phyloP scores from a whole-genome alignment of 2,113 vertebrate genomes.

The Cichladusa arquata region DNA sequence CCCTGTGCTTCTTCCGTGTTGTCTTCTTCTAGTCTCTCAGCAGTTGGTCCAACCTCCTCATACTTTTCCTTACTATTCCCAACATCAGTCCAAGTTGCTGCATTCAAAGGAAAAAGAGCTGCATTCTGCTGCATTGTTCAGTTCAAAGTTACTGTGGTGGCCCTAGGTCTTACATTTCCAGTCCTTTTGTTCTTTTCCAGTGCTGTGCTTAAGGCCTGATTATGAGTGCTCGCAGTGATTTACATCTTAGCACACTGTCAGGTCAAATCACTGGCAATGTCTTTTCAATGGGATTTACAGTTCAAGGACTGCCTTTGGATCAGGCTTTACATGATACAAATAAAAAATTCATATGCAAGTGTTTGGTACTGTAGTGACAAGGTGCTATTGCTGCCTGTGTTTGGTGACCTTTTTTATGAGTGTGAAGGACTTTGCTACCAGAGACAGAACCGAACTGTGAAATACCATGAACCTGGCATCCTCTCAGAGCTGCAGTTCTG shows the following conservation, averaged over 20 bases:
- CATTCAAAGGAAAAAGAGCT: neutral
- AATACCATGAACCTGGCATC: neutral
- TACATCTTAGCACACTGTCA: constrained; percentile 33
- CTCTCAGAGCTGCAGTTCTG: neutral
- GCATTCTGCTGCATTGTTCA: neutral
- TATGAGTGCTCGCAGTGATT: neutral
- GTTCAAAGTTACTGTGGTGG: neutral
- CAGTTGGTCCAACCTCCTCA: neutral
- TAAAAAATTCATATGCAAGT: constrained; percentile 35
- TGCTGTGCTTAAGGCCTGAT: neutral
- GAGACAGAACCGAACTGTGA: neutral
- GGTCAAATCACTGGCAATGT: constrained; percentile 33
- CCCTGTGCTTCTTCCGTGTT: neutral
- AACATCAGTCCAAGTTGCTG: neutral
- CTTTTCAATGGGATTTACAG: neutral
- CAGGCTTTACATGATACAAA: constrained; percentile 8
- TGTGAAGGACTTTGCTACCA: neutral
- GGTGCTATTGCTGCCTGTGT: constrained; percentile 4
- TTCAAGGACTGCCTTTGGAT: constrained; percentile 27
- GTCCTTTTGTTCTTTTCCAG: constrained; percentile 31
- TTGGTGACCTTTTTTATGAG: neutral
- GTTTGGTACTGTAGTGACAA: constrained; percentile 30
- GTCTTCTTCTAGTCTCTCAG: neutral
- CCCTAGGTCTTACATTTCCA: neutral
- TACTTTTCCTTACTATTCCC: neutral